Evolutionary conservation across 2,888 invertebrate species (phyloP).

Genomic region (Ormyrus pomaceus): DNA sequence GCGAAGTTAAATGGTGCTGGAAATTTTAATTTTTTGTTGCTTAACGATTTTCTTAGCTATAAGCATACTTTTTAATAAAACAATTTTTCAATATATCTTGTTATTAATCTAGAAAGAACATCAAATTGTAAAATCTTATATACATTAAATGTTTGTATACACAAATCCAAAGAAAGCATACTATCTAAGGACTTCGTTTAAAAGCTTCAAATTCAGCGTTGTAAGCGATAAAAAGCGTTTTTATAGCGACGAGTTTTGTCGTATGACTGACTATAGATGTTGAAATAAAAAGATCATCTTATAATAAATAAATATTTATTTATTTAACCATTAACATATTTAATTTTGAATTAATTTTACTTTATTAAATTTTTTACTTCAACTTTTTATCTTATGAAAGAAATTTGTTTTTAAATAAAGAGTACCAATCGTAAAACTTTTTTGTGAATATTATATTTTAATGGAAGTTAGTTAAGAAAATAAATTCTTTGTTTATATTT

Average conservation of each 20-base stretch:
- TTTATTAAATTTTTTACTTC: too few relatives aligned
- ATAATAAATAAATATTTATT: constrained; percentile 4
- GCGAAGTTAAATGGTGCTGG: constrained; percentile 45
- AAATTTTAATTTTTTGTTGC: constrained; percentile 27
- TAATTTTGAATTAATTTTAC: neutral
- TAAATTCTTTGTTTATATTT: too few relatives aligned
- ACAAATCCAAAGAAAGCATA: constrained; percentile 19
- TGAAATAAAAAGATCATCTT: constrained; percentile 40
- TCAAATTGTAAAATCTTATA: constrained; percentile 28
- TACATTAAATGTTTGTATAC: constrained; percentile 15
- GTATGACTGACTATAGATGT: constrained; percentile 30
- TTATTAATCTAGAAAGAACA: neutral
- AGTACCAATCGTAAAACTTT: too few relatives aligned
- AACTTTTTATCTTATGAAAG: too few relatives aligned
- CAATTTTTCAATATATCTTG: neutral
- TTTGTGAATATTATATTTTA: too few relatives aligned
- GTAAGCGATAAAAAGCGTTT: constrained; percentile 6
- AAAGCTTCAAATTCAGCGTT: constrained; percentile 25
- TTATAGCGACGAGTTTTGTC: constrained; percentile 35
- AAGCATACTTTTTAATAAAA: constrained; percentile 9
- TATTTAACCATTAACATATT: neutral
- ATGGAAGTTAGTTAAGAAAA: too few relatives aligned
- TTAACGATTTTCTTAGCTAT: constrained; percentile 27
- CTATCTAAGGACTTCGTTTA: constrained; percentile 20
- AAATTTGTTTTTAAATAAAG: too few relatives aligned